A percentile compares a stretch with the other conserved stretches of the same genome.
These are phyloP conservation scores for Malaclemys terrapin DNA, from an alignment of 2,113 vertebrate species.

Conservation along the genomic window DNA sequence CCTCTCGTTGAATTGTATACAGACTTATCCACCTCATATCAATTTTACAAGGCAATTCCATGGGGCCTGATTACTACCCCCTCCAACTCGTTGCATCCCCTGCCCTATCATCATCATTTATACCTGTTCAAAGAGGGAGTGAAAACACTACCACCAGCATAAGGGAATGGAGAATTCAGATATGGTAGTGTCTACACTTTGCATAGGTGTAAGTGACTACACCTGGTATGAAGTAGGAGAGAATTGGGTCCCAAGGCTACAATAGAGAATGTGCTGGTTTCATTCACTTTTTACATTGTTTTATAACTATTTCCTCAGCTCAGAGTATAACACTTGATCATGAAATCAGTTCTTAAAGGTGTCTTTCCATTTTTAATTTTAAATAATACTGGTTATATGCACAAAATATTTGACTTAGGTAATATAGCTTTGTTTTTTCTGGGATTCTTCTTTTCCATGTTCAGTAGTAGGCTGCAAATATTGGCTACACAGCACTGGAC, in stretches of 20 bases:
- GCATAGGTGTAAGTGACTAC: not conserved
- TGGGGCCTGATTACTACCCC: not conserved
- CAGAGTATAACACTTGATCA: not conserved
- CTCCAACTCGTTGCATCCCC: rapidly evolving
- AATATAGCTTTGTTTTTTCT: not conserved
- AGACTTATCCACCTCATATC: not conserved
- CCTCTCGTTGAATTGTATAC: not conserved
- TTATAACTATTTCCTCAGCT: not conserved
- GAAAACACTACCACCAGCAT: not conserved
- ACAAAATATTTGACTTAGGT: conserved; percentile 12
- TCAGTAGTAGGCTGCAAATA: not conserved
- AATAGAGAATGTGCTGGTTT: not conserved
- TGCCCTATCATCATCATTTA: not conserved
- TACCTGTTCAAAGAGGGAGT: not conserved
- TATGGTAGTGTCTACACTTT: conserved; percentile 5
- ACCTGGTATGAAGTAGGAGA: not conserved
- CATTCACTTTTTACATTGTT: not conserved
- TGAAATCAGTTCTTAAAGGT: not conserved
- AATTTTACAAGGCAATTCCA: not conserved
- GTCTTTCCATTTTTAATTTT: conserved; percentile 37
- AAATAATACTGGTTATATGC: not conserved
- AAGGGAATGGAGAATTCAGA: not conserved
- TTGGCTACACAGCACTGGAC: not conserved
- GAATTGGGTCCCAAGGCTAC: not conserved
- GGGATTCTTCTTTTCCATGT: not conserved